These are phyloP conservation scores for Octodon degus DNA, from an alignment of 2,113 vertebrate species.

Conservation along the genomic window DNA sequence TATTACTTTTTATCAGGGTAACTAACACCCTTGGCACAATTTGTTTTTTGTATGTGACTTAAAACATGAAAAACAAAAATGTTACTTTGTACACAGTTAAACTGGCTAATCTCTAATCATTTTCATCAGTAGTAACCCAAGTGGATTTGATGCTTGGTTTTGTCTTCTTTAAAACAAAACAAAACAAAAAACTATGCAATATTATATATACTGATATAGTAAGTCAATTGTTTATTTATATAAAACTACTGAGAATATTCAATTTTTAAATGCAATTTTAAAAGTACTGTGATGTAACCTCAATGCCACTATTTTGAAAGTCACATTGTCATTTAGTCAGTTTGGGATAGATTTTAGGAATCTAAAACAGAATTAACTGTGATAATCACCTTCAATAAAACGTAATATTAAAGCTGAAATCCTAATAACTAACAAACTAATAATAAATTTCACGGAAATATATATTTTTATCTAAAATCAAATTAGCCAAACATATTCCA, in stretches of 20 bases:
- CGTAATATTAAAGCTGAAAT: constrained; percentile 49
- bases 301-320: constrained; percentile 41
- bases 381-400: constrained; percentile 49
- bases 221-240: constrained; percentile 43
- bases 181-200: not conserved
- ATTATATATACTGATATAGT: constrained; percentile 26
- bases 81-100: constrained; percentile 22
- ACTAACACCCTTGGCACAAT: not conserved
- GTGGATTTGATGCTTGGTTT: constrained; percentile 23
- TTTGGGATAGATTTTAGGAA: constrained; percentile 19
- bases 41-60: constrained; percentile 13
- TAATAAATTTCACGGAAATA: constrained; percentile 56
- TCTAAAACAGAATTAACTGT: constrained; percentile 9
- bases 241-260: constrained; percentile 41
- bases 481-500: constrained; percentile 34
- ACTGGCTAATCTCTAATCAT: constrained; percentile 10
- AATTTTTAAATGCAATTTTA: constrained; percentile 44
- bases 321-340: not conserved
- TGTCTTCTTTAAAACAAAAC: not conserved
- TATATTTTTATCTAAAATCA: constrained; percentile 56
- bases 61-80: constrained; percentile 16
- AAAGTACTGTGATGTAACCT: constrained; percentile 8
- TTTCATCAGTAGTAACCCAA: constrained; percentile 12
- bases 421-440: not conserved
- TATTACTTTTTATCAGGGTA: not conserved